Percentiles rank a stretch among this genome's conserved stretches.
Evolutionary conservation across 2,888 invertebrate genomes (phyloP).

Genomic region (Gryllus longicercus): DNA sequence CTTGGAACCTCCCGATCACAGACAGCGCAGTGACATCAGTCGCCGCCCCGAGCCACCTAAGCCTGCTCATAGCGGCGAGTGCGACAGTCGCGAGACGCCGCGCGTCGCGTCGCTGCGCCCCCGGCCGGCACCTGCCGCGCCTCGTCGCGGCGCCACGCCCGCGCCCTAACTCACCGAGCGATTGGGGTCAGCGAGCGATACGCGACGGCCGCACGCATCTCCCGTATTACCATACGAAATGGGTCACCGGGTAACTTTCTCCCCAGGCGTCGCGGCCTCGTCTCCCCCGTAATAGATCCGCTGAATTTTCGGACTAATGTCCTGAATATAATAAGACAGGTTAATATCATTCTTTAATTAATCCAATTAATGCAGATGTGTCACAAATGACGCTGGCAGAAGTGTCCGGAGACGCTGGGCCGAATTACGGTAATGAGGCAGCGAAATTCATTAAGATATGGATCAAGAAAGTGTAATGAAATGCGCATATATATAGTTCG

Average conservation of each 20-base stretch:
- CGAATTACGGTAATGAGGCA: slow-evolving; percentile 1
- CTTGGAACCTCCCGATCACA: no score
- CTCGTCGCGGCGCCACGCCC: no score
- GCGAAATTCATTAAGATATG: slow-evolving; percentile 10
- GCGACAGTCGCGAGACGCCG: no score
- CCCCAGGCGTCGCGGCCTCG: background rate
- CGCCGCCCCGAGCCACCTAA: no score
- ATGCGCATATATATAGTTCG: slow-evolving; percentile 10
- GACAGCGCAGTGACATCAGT: no score
- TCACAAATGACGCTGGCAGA: slow-evolving; percentile 1
- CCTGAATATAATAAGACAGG: background rate
- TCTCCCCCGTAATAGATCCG: background rate
- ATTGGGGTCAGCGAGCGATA: no score
- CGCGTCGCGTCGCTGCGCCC: no score
- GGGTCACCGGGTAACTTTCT: background rate
- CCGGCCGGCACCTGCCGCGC: no score
- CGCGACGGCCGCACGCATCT: no score
- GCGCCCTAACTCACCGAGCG: no score
- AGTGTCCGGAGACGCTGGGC: background rate
- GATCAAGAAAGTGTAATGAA: slow-evolving; percentile 5
- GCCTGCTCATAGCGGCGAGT: no score
- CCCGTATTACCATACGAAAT: background rate
- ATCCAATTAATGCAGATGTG: slow-evolving; percentile 17
- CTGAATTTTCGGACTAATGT: background rate
- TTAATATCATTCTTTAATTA: slow-evolving; percentile 7